phyloP scores from a whole-genome alignment of 2,888 invertebrate species.

The Leucophora obtusa region DNA sequence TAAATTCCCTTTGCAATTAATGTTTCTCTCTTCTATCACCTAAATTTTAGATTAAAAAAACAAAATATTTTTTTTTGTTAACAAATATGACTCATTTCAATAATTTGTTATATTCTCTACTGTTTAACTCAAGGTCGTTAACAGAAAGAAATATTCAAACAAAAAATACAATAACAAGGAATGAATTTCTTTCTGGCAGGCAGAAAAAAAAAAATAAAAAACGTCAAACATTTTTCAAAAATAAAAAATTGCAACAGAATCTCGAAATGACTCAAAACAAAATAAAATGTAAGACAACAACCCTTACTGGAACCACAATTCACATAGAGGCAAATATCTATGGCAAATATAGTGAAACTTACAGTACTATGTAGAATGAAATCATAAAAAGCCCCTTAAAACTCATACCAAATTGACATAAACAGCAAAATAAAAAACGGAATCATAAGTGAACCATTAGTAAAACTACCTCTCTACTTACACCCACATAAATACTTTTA shows the following conservation, averaged over 20 bases:
- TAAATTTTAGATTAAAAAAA: conserved; percentile 24
- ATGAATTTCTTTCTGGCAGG: conserved; percentile 47
- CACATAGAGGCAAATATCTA: conserved; percentile 19
- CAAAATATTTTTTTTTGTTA: background rate
- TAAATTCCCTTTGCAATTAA: background rate
- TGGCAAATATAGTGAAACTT: conserved; percentile 24
- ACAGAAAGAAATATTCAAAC: conserved; percentile 47
- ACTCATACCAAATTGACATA: conserved; percentile 39
- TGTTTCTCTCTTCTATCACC: background rate
- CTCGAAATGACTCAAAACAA: conserved; percentile 35
- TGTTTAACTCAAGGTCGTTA: conserved; percentile 65
- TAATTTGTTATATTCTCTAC: conserved; percentile 51
- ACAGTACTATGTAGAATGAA: conserved; percentile 16
- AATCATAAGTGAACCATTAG: conserved; percentile 41
- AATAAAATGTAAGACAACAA: conserved; percentile 53
- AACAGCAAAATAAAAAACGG: conserved; percentile 20
- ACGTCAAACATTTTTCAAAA: conserved; percentile 46
- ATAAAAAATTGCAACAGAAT: conserved; percentile 41
- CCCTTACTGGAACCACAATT: conserved; percentile 46
- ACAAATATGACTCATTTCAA: conserved; percentile 47
- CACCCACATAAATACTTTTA: conserved; percentile 28
- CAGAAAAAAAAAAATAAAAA: conserved; percentile 25
- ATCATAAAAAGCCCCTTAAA: conserved; percentile 10
- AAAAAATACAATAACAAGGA: conserved; percentile 44
- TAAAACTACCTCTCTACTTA: conserved; percentile 23